These are phyloP conservation scores for Scortum barcoo DNA, from an alignment of 2,113 vertebrate species.

Conservation along the genomic window DNA sequence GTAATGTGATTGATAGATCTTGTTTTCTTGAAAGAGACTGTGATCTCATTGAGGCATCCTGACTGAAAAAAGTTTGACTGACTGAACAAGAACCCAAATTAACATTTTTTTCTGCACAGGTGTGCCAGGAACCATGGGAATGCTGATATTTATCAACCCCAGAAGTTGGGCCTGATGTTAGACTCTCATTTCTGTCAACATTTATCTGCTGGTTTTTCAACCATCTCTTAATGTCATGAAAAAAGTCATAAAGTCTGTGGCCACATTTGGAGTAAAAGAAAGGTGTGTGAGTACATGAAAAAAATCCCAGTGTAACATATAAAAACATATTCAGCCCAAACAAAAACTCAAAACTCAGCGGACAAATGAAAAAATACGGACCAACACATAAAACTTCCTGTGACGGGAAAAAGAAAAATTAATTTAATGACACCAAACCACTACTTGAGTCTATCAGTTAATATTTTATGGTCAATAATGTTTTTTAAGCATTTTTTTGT, in stretches of 20 bases:
- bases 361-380: too few species aligned
- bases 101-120: too few species aligned
- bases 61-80: neutral
- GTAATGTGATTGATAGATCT: neutral
- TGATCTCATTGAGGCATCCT: neutral
- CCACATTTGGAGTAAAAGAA: neutral
- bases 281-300: neutral
- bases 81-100: neutral
- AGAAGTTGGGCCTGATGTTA: neutral
- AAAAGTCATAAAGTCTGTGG: neutral
- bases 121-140: too few species aligned
- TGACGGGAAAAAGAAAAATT: neutral
- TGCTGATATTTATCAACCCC: neutral
- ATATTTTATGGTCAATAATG: neutral
- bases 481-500: neutral
- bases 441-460: neutral
- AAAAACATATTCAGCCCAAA: neutral
- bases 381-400: too few species aligned
- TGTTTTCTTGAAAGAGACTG: neutral
- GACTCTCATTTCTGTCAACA: neutral
- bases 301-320: neutral
- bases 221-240: neutral
- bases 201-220: neutral
- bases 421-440: neutral
- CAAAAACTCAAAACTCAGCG: neutral